Base-by-base conservation (phyloP, 2,888 invertebrate genomes). In the Octonoba sinensis region DNA sequence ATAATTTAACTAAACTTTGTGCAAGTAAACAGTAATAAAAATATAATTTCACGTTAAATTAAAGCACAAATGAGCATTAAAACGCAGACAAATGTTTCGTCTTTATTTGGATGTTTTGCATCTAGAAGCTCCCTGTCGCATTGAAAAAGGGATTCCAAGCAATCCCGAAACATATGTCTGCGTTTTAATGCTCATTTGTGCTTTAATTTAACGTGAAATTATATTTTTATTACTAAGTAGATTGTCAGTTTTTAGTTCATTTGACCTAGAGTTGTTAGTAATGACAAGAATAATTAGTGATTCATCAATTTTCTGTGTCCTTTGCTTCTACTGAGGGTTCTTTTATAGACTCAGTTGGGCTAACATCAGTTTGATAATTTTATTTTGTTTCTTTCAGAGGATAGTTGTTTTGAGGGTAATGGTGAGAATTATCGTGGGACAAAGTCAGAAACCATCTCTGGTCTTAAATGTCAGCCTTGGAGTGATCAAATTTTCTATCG, bases 321-420 rank as follows among this genome's bases (percentile, higher is more conserved):
- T 3, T 22, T 3, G 12, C 16, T 54, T 54, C 8, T 13, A 18
- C 15, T 18, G 16, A 18, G 16, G 1, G 1, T 47, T 11, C 1
- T 54, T 54, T 18, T 54, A 18, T 54, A 54, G 16, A 4, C 1
- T 54, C 22, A 22, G 12, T 27, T 27, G 15, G 16, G 15, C 13
- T 60, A 2, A 8, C 11, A 36, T 36, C 8, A 36, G 36, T 4
- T 27, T 27, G 36, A 46, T 60, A 49, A 54, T 46, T n/a, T 72
- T 36, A 56, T 36, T 62, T n/a, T 13, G 13, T 22, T 47, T 47
- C 71, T 86, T 83, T 56, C 86, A 90, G 94, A 93, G 86, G 95
- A 96, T 87, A 92, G 92, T 84, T 99, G 99, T 88, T 98, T 93
- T 88, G 94, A 94, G 92, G 95, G 95, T 86, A 93, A 92, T 86